Evolutionary conservation across 1,140 invertebrate genomes (phyloP).

Genomic region (Calephelis nemesis): DNA sequence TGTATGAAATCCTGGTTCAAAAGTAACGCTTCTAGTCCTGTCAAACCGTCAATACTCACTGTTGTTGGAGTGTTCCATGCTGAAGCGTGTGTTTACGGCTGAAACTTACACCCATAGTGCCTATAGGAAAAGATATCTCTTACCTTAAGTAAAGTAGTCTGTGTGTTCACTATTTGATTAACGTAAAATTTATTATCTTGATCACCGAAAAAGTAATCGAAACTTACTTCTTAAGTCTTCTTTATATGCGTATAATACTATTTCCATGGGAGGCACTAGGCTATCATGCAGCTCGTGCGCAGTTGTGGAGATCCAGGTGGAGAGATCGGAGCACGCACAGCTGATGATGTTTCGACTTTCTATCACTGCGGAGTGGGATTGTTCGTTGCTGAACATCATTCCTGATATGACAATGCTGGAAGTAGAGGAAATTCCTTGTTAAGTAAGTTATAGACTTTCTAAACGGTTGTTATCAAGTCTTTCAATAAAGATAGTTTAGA

Average conservation of each 20-base stretch:
- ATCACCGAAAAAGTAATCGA: background rate
- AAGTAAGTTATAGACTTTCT: too few relatives aligned
- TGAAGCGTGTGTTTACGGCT: too few relatives aligned
- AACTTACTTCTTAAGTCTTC: conserved; percentile 62
- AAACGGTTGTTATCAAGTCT: too few relatives aligned
- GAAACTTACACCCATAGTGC: too few relatives aligned
- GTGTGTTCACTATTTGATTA: too few relatives aligned
- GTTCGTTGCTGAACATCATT: conserved; percentile 66
- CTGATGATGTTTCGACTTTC: conserved; percentile 51
- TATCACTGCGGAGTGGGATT: conserved; percentile 46
- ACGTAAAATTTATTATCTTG: background rate
- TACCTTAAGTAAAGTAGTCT: too few relatives aligned
- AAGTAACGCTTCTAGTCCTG: too few relatives aligned
- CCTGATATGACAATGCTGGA: conserved; percentile 57
- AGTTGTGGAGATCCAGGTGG: conserved; percentile 56
- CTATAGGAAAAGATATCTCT: too few relatives aligned
- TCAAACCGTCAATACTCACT: too few relatives aligned
- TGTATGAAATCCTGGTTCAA: too few relatives aligned
- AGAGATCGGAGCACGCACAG: conserved; percentile 60
- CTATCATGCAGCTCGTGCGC: conserved; percentile 61
- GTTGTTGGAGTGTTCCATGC: too few relatives aligned
- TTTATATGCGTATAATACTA: conserved; percentile 59
- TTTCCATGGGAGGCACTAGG: conserved; percentile 57
- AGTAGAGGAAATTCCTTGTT: conserved; percentile 14
- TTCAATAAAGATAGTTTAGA: background rate